These are phyloP conservation scores for Dryas iulia DNA, from an alignment of 1,140 invertebrate genomes.

Conservation along the genomic window DNA sequence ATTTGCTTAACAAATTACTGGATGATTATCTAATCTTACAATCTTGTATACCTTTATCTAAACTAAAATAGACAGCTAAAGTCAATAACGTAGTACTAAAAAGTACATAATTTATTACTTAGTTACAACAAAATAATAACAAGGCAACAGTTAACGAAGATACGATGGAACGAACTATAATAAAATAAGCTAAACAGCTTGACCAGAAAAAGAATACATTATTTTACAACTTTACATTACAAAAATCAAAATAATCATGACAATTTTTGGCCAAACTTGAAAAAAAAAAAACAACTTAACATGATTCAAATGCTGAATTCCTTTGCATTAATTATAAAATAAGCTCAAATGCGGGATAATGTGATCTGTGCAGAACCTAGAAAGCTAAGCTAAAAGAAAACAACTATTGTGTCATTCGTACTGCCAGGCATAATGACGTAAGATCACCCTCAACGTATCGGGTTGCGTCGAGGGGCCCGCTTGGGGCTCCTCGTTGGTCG, in stretches of 20 bases:
- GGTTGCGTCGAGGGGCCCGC: slow-evolving; percentile 57
- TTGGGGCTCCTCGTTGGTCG: slow-evolving; percentile 49
- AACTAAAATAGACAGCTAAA: neutral
- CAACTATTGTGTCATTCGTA: slow-evolving; percentile 75
- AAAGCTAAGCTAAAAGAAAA: slow-evolving; percentile 69
- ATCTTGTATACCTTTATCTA: neutral
- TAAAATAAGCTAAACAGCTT: slow-evolving; percentile 16
- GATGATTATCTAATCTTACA: neutral
- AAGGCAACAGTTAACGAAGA: neutral
- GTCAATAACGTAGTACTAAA: neutral
- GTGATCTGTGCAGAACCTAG: slow-evolving; percentile 59
- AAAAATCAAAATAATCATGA: neutral
- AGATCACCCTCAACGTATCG: slow-evolving; percentile 71
- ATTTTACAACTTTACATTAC: neutral
- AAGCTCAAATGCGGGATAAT: slow-evolving; percentile 43
- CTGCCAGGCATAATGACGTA: slow-evolving; percentile 75
- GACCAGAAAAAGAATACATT: slow-evolving; percentile 10
- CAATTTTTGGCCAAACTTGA: slow-evolving; percentile 32
- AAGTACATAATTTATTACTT: neutral
- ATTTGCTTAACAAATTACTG: neutral
- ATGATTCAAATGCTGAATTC: slow-evolving; percentile 75
- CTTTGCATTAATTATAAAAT: slow-evolving; percentile 52
- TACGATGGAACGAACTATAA: neutral
- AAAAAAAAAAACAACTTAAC: slow-evolving; percentile 9
- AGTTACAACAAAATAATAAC: neutral